Percentiles rank a stretch among this genome's conserved stretches.
phyloP scores from a whole-genome alignment of 2,113 vertebrate genomes.

The Micronycteris hirsuta region DNA sequence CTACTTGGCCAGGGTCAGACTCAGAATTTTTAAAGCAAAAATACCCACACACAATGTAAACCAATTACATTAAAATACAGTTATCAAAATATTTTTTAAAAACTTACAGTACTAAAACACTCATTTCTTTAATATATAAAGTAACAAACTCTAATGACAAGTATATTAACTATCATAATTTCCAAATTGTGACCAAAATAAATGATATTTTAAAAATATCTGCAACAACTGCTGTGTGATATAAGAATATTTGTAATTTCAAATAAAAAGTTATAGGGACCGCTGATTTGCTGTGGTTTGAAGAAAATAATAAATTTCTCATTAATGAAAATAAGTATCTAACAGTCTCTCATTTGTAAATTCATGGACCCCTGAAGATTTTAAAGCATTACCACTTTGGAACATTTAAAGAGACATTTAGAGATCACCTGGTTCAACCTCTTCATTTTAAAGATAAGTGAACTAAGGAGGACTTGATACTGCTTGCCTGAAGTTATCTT shows the following conservation, averaged over 20 bases:
- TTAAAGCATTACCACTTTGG: background rate
- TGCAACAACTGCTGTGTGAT: background rate
- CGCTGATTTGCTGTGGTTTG: background rate
- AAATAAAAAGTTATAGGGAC: background rate
- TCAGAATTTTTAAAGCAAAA: background rate
- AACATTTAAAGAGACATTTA: background rate
- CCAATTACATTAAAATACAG: constrained; percentile 1
- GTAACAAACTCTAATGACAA: background rate
- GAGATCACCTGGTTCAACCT: background rate
- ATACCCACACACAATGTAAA: background rate
- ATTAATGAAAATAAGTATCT: background rate
- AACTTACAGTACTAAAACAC: background rate
- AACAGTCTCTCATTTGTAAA: background rate
- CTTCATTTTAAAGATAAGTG: background rate
- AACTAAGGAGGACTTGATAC: background rate
- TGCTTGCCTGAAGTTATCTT: background rate
- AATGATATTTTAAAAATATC: background rate
- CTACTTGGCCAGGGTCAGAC: too few relatives aligned
- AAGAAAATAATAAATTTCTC: constrained; percentile 29
- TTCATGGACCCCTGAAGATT: background rate
- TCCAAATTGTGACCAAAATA: background rate
- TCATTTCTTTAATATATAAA: constrained; percentile 6
- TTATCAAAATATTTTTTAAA: background rate
- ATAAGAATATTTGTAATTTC: background rate
- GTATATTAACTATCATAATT: background rate